Base-by-base conservation (phyloP, 2,888 invertebrate genomes). In the Drosophila helvetica region DNA sequence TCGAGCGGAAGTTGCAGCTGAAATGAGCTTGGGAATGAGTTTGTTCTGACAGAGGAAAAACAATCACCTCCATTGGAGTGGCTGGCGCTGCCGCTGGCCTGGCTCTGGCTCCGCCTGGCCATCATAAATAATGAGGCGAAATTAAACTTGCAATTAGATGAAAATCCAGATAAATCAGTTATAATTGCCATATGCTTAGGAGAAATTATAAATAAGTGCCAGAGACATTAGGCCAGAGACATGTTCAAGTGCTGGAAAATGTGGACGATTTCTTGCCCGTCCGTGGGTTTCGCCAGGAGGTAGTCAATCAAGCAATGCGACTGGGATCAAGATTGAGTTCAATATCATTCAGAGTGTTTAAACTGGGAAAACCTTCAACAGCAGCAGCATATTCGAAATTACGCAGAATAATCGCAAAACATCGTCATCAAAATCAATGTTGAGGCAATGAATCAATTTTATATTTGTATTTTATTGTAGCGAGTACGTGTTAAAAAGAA, bases 41-140 rank as follows among this genome's bases (percentile, higher is more conserved):
- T 74, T 42, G 62, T 47, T 73, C 42, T 66, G 51, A 74, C 27
- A 66, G 66, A 68, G 74, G 68, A 73, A 78, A 77, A 68, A 71
- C 63, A 45, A 51, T 48, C 59, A 50, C 33, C 58, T 22, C 45
- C 25, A 46, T 25, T 17, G 54, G 38, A 38, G 38, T 38, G 33
- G 33, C 15, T 22, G 6, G 22, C 22, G 0, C 22, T 22, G 22
- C 1, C 22, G 22, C 22, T 22, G 5, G n/a, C 38, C n/a, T n/a
- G n/a, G n/a, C n/a, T n/a, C n/a, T 33, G 33, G n/a, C 38, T 38
- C 38, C 38, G 46, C 57, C 51, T 7, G 66, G 51, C 60, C 72
- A 71, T 63, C 77, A 62, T 88, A 74, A 86, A 88, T 88, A 84
- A 84, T 84, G 83, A 82, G 65, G 80, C 74, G 67, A 86, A 80